Conservation (phyloP, 2,888 invertebrate species). For the Drosophila lacicola region DNA sequence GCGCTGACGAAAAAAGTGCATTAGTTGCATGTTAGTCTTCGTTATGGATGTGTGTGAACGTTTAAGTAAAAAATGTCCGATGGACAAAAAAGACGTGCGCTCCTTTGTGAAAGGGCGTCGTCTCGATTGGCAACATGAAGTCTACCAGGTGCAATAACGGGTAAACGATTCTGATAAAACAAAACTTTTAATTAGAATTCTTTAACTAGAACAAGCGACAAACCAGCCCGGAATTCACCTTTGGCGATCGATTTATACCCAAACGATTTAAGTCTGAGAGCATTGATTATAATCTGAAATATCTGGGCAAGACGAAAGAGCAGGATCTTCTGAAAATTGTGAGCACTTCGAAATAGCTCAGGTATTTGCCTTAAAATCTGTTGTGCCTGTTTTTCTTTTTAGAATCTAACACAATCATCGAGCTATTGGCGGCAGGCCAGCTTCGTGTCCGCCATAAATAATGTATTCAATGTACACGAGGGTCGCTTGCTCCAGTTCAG, state of each 20-base stretch:
- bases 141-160: slow-evolving; percentile 40
- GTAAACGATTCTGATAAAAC: no score
- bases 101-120: slow-evolving; percentile 60
- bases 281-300: slow-evolving; percentile 63
- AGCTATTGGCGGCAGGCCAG: slow-evolving; percentile 74
- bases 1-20: background rate
- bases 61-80: slow-evolving; percentile 31
- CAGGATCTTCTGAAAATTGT: slow-evolving; percentile 77
- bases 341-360: background rate
- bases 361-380: background rate
- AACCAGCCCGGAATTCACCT: slow-evolving; percentile 9
- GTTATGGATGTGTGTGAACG: slow-evolving; percentile 63
- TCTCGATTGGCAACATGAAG: slow-evolving; percentile 54
- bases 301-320: slow-evolving; percentile 46
- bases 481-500: slow-evolving; percentile 70
- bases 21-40: slow-evolving; percentile 38
- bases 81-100: slow-evolving; percentile 36
- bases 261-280: slow-evolving; percentile 69
- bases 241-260: slow-evolving; percentile 84
- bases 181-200: background rate
- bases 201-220: slow-evolving; percentile 32
- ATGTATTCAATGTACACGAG: slow-evolving; percentile 61
- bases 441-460: slow-evolving; percentile 64
- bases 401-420: slow-evolving; percentile 25
- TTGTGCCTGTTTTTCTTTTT: background rate